Conservation (phyloP, 2,888 invertebrate species). For the Terebella lapidaria region DNA sequence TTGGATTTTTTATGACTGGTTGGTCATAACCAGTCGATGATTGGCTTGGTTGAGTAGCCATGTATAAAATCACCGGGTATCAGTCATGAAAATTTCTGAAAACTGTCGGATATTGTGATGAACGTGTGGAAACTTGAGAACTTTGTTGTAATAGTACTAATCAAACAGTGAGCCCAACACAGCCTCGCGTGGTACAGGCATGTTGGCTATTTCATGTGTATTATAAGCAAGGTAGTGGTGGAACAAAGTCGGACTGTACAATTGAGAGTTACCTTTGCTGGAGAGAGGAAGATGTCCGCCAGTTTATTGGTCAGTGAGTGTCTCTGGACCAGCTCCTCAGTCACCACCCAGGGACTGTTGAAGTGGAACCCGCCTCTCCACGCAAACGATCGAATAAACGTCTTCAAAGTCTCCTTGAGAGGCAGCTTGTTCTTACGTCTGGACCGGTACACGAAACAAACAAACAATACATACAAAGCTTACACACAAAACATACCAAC, state of each 20-base stretch:
- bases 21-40: no score
- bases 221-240: no score
- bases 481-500: conserved; percentile 6
- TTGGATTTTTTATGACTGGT: no score
- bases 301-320: conserved; percentile 47
- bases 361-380: conserved; percentile 41
- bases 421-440: conserved; percentile 43
- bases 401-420: conserved; percentile 49
- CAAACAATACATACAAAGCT: no score
- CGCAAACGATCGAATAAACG: conserved; percentile 50
- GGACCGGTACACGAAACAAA: not conserved
- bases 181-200: no score
- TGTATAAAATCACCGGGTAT: no score
- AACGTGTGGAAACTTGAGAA: not conserved
- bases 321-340: conserved; percentile 45
- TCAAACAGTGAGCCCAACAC: no score
- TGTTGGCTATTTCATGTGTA: no score
- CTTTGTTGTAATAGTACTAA: no score
- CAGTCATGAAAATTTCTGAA: no score
- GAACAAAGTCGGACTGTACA: no score
- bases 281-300: conserved; percentile 45
- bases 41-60: no score
- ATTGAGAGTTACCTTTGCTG: conserved; percentile 20
- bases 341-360: conserved; percentile 52
- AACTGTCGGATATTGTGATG: not conserved